phyloP scores from a whole-genome alignment of 1,140 invertebrate genomes.

The Propsilocerus akamusi region DNA sequence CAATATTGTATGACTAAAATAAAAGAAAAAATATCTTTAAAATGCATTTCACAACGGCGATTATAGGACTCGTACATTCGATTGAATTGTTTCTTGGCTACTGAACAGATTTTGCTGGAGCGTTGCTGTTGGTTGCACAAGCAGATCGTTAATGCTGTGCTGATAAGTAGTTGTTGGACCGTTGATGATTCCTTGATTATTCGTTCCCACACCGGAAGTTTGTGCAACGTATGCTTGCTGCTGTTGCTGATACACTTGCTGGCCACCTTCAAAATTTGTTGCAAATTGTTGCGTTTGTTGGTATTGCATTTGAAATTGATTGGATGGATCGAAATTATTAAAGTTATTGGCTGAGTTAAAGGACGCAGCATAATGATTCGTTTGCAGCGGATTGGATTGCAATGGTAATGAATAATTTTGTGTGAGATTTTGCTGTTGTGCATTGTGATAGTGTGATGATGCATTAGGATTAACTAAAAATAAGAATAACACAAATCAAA shows the following conservation, averaged over 20 bases:
- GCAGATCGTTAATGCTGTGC: not conserved
- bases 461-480: conserved; percentile 3
- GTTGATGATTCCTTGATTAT: not conserved
- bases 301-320: conserved; percentile 12
- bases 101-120: not conserved
- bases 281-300: conserved; percentile 15
- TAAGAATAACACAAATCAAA: not conserved
- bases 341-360: conserved; percentile 1
- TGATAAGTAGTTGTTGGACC: not conserved
- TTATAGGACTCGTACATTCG: too few relatives aligned
- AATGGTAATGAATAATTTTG: conserved; percentile 3
- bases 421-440: conserved; percentile 1
- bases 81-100: not conserved
- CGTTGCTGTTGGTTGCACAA: not conserved
- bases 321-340: not conserved
- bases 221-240: not conserved
- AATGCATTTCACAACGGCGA: too few relatives aligned
- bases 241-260: conserved; percentile 8
- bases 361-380: not conserved
- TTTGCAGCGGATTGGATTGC: not conserved
- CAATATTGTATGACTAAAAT: not conserved
- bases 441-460: conserved; percentile 1
- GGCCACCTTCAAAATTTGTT: conserved; percentile 7
- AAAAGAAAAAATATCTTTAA: too few relatives aligned
- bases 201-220: not conserved